A percentile compares a stretch with the other conserved stretches of the same genome.
phyloP scores from a whole-genome alignment of 1,140 invertebrate genomes.

The Papilio xuthus region DNA sequence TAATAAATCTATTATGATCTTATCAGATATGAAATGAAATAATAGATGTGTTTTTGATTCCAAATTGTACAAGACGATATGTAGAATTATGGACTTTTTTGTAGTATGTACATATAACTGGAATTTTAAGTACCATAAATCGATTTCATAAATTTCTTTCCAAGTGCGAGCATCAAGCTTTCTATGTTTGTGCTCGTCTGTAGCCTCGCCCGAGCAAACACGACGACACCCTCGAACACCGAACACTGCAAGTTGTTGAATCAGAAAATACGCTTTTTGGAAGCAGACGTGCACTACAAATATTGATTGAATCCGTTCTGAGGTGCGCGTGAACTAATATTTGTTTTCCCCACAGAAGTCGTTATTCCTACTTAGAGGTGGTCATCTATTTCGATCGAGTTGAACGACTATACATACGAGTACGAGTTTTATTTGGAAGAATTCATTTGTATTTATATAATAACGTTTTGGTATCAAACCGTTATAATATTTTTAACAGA shows the following conservation, averaged over 20 bases:
- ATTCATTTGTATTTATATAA: not conserved
- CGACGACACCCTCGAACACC: constrained; percentile 59
- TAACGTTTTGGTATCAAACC: not conserved
- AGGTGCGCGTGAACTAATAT: constrained; percentile 74
- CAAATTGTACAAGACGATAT: not conserved
- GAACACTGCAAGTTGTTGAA: constrained; percentile 75
- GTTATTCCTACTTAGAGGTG: constrained; percentile 69
- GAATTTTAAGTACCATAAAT: not conserved
- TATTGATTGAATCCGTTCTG: constrained; percentile 76
- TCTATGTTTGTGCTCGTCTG: constrained; percentile 41
- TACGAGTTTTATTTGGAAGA: not conserved
- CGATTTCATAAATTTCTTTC: constrained; percentile 5
- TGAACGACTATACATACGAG: not conserved
- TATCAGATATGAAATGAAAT: not conserved
- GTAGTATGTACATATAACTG: not conserved
- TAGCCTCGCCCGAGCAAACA: constrained; percentile 60
- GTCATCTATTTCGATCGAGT: constrained; percentile 44
- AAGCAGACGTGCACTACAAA: constrained; percentile 73
- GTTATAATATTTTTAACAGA: not conserved
- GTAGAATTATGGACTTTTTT: not conserved
- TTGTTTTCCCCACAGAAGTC: constrained; percentile 64
- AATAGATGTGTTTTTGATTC: constrained; percentile 26
- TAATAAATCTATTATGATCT: not conserved
- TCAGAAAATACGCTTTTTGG: constrained; percentile 78
- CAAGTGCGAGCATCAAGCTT: not conserved